Evolutionary conservation across 1,140 invertebrate species (phyloP).

Genomic region (Drosophila seguyi): DNA sequence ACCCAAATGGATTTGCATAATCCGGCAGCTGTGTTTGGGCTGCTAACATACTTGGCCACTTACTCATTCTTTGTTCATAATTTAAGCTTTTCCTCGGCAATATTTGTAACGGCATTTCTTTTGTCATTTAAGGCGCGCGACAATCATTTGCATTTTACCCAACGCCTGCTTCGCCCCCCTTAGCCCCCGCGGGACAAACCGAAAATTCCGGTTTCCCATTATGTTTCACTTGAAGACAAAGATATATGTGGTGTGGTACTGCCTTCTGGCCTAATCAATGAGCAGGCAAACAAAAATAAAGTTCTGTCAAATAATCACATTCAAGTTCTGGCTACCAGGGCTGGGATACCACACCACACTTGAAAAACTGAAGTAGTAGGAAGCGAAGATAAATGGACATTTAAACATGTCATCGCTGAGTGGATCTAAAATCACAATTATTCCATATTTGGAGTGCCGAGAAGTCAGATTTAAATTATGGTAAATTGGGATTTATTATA

Average conservation of each 20-base stretch:
- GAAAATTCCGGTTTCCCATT: constrained; percentile 76
- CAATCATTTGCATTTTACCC: constrained; percentile 44
- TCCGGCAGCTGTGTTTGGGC: constrained; percentile 58
- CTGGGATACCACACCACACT: not conserved
- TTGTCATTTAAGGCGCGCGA: constrained; percentile 63
- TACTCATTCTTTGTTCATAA: constrained; percentile 71
- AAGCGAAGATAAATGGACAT: constrained; percentile 34
- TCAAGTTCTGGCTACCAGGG: constrained; percentile 46
- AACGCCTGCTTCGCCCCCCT: too few species aligned
- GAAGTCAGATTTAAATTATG: constrained; percentile 17
- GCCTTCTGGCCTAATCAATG: constrained; percentile 66
- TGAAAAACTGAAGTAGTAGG: not conserved
- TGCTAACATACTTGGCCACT: constrained; percentile 54
- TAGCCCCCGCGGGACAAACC: constrained; percentile 13
- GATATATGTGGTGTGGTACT: constrained; percentile 39
- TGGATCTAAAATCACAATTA: constrained; percentile 30
- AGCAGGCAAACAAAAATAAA: constrained; percentile 31
- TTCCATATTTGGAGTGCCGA: constrained; percentile 11
- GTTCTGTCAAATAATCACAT: constrained; percentile 28
- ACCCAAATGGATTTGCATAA: constrained; percentile 72
- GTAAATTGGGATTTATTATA: constrained; percentile 34
- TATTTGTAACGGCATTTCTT: constrained; percentile 74
- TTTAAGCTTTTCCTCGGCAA: constrained; percentile 49
- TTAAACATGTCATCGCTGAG: constrained; percentile 17
- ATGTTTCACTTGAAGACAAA: constrained; percentile 59